Evolutionary conservation across 2,113 vertebrate genomes (phyloP).

Genomic region (Hyperoodon ampullatus): DNA sequence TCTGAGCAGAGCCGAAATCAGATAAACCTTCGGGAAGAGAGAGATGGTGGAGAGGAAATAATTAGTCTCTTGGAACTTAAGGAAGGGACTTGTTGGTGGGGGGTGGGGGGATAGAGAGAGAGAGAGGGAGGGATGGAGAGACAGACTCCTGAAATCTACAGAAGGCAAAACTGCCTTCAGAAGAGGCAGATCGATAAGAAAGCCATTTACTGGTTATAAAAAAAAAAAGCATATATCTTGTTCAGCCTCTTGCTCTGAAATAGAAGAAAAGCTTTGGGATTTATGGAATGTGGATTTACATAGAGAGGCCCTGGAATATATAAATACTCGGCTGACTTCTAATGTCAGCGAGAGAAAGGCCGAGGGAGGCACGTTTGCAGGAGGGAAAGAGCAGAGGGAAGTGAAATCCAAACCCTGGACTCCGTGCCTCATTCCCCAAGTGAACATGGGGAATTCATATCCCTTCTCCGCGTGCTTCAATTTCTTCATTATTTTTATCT

Average conservation of each 20-base stretch:
- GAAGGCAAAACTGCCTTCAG: slow-evolving; percentile 27
- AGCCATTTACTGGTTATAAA: slow-evolving; percentile 59
- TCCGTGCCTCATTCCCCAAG: background rate
- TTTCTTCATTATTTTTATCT: slow-evolving; percentile 1
- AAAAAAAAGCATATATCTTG: background rate
- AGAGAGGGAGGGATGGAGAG: background rate
- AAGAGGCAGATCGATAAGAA: slow-evolving; percentile 45
- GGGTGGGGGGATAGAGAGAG: background rate
- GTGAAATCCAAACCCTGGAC: background rate
- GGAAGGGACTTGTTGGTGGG: background rate
- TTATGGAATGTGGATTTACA: slow-evolving; percentile 67
- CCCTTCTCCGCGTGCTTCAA: background rate
- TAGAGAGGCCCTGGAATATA: slow-evolving; percentile 35
- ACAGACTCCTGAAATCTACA: background rate
- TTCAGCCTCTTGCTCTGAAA: slow-evolving; percentile 36
- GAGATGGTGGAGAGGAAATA: background rate
- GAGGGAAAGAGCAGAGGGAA: background rate
- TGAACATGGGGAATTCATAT: background rate
- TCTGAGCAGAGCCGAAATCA: background rate
- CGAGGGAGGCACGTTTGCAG: background rate
- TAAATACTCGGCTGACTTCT: background rate
- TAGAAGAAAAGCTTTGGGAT: slow-evolving; percentile 56
- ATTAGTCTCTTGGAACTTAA: background rate
- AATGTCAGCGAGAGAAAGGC: background rate
- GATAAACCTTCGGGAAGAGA: slow-evolving; percentile 5